Conservation (phyloP, 2,113 vertebrate genomes). For the Miniopterus natalensis region DNA sequence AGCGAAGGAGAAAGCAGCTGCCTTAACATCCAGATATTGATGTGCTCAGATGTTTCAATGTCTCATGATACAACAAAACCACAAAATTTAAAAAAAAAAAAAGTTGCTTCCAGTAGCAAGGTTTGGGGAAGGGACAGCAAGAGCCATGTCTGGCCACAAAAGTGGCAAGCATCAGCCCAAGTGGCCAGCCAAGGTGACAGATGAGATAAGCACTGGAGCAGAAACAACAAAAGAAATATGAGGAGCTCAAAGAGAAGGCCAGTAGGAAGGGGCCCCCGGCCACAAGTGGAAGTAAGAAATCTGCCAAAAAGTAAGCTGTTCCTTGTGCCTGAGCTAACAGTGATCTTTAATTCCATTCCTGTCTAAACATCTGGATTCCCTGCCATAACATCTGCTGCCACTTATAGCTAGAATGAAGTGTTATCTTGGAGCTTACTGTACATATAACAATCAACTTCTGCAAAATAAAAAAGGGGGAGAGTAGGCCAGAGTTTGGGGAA, state of each 20-base stretch:
- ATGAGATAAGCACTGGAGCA: conserved; percentile 86
- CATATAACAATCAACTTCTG: neutral
- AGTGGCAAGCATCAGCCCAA: conserved; percentile 95
- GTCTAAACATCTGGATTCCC: neutral
- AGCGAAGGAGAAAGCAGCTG: neutral
- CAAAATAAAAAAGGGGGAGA: neutral
- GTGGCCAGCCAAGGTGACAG: conserved; percentile 91
- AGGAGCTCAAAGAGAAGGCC: neutral
- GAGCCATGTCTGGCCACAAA: conserved; percentile 42
- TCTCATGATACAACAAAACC: neutral
- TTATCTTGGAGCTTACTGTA: neutral
- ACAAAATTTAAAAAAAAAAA: neutral
- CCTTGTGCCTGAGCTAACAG: neutral
- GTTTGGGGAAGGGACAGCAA: neutral
- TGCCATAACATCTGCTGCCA: neutral
- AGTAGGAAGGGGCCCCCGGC: too few species aligned
- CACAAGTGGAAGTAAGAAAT: neutral
- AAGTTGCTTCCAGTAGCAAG: neutral
- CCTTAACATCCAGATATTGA: neutral
- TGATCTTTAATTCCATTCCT: neutral
- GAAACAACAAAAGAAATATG: neutral
- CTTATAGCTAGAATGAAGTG: neutral
- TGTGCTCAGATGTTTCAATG: neutral
- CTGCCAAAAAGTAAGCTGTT: neutral
- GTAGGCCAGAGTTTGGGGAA: neutral